phyloP scores from a whole-genome alignment of 2,797 vertebrate species.

The Gymnothorax reevesii region DNA sequence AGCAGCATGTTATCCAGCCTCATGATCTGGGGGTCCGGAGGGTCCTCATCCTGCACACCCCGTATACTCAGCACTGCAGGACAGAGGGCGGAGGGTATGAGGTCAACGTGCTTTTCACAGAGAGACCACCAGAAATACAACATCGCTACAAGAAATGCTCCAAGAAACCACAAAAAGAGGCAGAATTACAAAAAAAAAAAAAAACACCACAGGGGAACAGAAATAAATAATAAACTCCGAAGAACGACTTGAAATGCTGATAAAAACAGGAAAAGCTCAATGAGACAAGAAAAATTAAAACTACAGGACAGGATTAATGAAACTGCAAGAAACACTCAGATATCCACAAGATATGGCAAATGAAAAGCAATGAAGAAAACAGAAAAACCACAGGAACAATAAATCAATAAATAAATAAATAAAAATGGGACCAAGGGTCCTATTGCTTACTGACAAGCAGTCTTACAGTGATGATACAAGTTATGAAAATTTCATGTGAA shows the following conservation, averaged over 20 bases:
- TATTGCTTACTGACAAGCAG: too few relatives aligned
- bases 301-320: not conserved
- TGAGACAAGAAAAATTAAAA: not conserved
- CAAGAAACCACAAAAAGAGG: too few relatives aligned
- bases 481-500: too few relatives aligned
- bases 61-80: conserved; percentile 65
- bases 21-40: conserved; percentile 69
- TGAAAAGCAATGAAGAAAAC: too few relatives aligned
- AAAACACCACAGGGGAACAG: too few relatives aligned
- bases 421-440: too few relatives aligned
- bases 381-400: too few relatives aligned
- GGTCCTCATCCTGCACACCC: conserved; percentile 68
- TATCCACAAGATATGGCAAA: too few relatives aligned
- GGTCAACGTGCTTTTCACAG: not conserved
- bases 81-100: not conserved
- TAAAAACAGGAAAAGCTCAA: not conserved
- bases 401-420: too few relatives aligned
- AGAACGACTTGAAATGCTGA: not conserved
- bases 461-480: too few relatives aligned
- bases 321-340: not conserved
- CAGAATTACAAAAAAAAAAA: too few relatives aligned
- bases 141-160: not conserved
- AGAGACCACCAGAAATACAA: not conserved
- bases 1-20: conserved; percentile 77
- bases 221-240: not conserved